phyloP scores from a whole-genome alignment of 2,797 vertebrate genomes.

The Pitangus sulphuratus region DNA sequence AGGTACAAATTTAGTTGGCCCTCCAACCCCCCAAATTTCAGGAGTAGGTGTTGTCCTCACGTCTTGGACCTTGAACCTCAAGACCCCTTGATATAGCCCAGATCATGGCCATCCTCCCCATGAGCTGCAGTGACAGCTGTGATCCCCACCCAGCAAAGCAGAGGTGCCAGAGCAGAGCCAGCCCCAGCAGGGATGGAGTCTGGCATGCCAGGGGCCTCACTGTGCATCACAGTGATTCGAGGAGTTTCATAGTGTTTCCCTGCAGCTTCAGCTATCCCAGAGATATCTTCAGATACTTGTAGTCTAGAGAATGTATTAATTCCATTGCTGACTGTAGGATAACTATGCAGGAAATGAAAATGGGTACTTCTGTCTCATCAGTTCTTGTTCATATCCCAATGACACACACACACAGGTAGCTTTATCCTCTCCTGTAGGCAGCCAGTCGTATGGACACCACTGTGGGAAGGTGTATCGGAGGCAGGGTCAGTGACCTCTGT shows the following conservation, averaged over 20 bases:
- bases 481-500: neutral
- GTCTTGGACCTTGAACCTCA: neutral
- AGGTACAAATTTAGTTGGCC: neutral
- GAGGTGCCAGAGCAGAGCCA: neutral
- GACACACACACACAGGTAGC: neutral
- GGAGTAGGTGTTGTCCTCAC: neutral
- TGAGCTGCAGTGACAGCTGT: accelerated
- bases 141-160: accelerated
- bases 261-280: neutral
- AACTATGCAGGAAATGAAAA: neutral
- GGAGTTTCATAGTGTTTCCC: accelerated
- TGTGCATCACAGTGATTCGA: neutral
- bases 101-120: accelerated
- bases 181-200: neutral
- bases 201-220: neutral
- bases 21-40: accelerated
- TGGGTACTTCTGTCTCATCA: neutral
- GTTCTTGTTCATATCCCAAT: neutral
- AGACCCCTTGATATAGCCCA: neutral
- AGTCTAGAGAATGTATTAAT: neutral
- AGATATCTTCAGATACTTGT: neutral
- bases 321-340: neutral
- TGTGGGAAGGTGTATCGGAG: neutral
- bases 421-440: neutral
- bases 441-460: neutral